These are phyloP conservation scores for Papilio machaon DNA, from an alignment of 1,140 invertebrate genomes.

Conservation along the genomic window DNA sequence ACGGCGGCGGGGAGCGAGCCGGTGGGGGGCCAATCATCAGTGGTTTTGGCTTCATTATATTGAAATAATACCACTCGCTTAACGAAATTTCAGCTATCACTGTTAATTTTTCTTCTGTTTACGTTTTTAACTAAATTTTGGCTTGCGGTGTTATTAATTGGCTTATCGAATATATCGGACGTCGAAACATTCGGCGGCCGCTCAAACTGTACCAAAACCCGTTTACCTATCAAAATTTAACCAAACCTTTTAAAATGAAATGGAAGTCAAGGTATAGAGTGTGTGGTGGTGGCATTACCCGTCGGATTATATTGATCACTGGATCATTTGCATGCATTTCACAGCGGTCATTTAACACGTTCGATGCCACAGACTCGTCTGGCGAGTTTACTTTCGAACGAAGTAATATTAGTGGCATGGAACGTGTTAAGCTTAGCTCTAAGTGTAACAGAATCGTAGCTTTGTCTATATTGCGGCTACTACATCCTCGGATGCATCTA, in stretches of 20 bases:
- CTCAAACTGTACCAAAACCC: slow-evolving; percentile 54
- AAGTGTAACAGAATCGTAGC: slow-evolving; percentile 66
- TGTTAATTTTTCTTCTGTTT: slow-evolving; percentile 77
- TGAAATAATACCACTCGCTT: slow-evolving; percentile 80
- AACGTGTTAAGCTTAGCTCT: slow-evolving; percentile 63
- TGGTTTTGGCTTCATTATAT: slow-evolving; percentile 81
- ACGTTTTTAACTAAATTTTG: slow-evolving; percentile 75
- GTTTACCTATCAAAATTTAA: slow-evolving; percentile 78
- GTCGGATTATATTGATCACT: slow-evolving; percentile 66
- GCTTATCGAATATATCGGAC: slow-evolving; percentile 59
- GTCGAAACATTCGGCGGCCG: slow-evolving; percentile 46
- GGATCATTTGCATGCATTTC: slow-evolving; percentile 78
- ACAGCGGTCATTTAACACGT: slow-evolving; percentile 64
- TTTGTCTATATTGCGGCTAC: slow-evolving; percentile 61
- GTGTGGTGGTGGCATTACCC: slow-evolving; percentile 81
- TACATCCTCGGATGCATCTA: slow-evolving; percentile 47
- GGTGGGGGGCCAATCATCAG: slow-evolving; percentile 67
- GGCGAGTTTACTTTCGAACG: background rate
- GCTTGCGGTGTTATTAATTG: slow-evolving; percentile 82
- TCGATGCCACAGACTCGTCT: background rate
- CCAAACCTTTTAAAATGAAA: slow-evolving; percentile 61
- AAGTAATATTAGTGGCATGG: background rate
- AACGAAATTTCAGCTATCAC: slow-evolving; percentile 77
- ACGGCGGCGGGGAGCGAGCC: background rate
- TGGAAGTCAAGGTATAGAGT: slow-evolving; percentile 81